Conservation (phyloP, 2,888 invertebrate species). For the Cancer borealis region DNA sequence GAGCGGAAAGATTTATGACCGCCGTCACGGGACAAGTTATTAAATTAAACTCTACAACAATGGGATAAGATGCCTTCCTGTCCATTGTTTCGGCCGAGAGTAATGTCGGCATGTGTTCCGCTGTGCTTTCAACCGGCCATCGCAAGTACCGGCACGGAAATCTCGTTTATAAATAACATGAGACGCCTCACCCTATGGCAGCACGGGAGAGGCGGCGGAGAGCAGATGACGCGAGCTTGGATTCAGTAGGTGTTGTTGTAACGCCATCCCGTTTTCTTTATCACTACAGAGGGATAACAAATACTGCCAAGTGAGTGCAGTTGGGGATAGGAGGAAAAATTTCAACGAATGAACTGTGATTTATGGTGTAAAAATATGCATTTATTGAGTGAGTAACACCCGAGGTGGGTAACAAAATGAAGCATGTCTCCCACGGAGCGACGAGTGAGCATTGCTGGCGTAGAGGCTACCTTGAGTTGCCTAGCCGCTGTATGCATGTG, state of each 20-base stretch:
- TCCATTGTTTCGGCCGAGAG: constrained; percentile 60
- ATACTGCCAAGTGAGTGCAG: background rate
- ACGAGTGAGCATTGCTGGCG: background rate
- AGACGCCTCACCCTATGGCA: constrained; percentile 48
- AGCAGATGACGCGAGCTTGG: background rate
- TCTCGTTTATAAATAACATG: constrained; percentile 41
- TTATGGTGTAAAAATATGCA: background rate
- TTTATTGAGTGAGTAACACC: constrained; percentile 16
- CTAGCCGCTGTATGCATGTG: background rate
- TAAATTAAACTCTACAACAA: constrained; percentile 53
- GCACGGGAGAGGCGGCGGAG: constrained; percentile 11
- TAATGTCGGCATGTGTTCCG: constrained; percentile 40
- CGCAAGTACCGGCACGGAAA: constrained; percentile 47
- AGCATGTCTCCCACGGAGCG: background rate
- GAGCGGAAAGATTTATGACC: constrained; percentile 1
- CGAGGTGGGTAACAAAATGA: constrained; percentile 10
- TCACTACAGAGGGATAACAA: background rate
- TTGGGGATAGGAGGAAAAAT: background rate
- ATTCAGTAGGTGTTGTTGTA: background rate
- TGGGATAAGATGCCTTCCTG: constrained; percentile 50
- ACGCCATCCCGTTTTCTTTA: background rate
- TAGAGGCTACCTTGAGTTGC: background rate
- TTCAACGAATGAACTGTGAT: background rate
- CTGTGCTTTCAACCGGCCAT: constrained; percentile 39
- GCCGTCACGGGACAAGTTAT: constrained; percentile 41